Base-by-base conservation (phyloP, 2,888 invertebrate species). In the Trichacis sp. region DNA sequence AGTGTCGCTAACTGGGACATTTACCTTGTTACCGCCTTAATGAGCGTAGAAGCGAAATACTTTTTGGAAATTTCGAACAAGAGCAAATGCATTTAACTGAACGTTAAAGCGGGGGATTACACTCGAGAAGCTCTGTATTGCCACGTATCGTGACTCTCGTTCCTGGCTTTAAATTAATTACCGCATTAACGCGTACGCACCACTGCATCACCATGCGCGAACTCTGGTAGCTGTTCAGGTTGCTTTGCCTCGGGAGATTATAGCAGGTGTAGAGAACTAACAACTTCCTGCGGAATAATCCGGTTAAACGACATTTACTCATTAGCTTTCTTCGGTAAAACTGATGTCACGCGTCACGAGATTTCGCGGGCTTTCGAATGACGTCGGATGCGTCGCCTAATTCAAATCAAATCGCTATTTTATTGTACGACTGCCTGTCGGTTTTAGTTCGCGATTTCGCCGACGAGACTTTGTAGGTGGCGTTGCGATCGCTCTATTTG, bases 161-260 rank as follows among this genome's bases (percentile, higher is more conserved):
- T 57, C 60, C 64, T 54, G 45, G 62, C 57, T 63, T 68, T 57
- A 69, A 69, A 69, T 69, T 69, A 69, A 69, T 69, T 65, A 63
- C 60, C 63, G 57, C 65, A 65, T 69, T 65, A 63, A 69, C 69
- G 65, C 69, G 63, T 65, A 63, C 65, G 65, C 65, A 65, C 63
- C 68, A 60, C 64, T 68, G 60, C 65, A 48, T 64, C 59, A 57
- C 53, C 60, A 57, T 65, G 53, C 60, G 52, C 60, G 47, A 59
- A 65, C 65, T 65, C 59, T 60, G 54, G 50, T 54, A 62, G 58
- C 68, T 61, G 61, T 64, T 60, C 53, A 60, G 54, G 59, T 60
- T 57, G 60, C 65, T 68, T 63, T 51, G 55, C 63, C 59, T 52
- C 59, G 50, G 56, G 48, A 60, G 54, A 68, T 65, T 65, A 57